Conservation (phyloP, 2,888 invertebrate species). For the Pasiphila rectangulata region DNA sequence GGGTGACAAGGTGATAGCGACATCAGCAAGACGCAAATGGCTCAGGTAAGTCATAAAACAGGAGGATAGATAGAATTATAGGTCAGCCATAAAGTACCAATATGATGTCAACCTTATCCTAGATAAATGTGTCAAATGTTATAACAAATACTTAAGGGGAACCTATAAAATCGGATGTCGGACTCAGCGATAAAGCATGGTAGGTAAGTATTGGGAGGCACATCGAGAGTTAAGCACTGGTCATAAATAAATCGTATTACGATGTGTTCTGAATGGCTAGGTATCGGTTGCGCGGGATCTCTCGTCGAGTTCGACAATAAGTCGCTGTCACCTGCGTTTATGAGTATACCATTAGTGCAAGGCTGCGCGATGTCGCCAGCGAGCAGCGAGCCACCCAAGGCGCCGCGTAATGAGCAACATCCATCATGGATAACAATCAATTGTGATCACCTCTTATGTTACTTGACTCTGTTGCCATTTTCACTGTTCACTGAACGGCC, state of each 20-base stretch:
- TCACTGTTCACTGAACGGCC: slow-evolving; percentile 8
- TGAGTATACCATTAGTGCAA: slow-evolving; percentile 60
- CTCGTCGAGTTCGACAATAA: slow-evolving; percentile 62
- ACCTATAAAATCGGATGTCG: slow-evolving; percentile 54
- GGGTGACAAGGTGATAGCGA: slow-evolving; percentile 23
- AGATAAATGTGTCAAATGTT: slow-evolving; percentile 40
- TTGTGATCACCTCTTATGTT: slow-evolving; percentile 45
- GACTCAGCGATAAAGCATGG: slow-evolving; percentile 51
- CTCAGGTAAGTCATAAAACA: slow-evolving; percentile 21
- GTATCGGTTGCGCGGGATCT: slow-evolving; percentile 63
- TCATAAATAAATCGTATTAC: slow-evolving; percentile 75
- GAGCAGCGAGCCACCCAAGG: slow-evolving; percentile 61
- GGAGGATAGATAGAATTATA: slow-evolving; percentile 61
- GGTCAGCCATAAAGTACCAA: slow-evolving; percentile 54
- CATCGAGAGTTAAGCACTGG: slow-evolving; percentile 56
- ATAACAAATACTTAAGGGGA: slow-evolving; percentile 55
- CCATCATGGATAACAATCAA: slow-evolving; percentile 70
- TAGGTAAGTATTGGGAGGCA: slow-evolving; percentile 46
- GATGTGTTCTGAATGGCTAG: slow-evolving; percentile 61
- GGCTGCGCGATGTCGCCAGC: slow-evolving; percentile 40
- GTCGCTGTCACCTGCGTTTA: slow-evolving; percentile 62
- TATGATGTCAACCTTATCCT: slow-evolving; percentile 52
- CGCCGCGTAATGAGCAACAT: slow-evolving; percentile 65
- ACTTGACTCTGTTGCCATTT: slow-evolving; percentile 26
- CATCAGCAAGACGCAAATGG: slow-evolving; percentile 11